Base-by-base conservation (phyloP, 2,113 vertebrate species). In the Taxidea taxus region DNA sequence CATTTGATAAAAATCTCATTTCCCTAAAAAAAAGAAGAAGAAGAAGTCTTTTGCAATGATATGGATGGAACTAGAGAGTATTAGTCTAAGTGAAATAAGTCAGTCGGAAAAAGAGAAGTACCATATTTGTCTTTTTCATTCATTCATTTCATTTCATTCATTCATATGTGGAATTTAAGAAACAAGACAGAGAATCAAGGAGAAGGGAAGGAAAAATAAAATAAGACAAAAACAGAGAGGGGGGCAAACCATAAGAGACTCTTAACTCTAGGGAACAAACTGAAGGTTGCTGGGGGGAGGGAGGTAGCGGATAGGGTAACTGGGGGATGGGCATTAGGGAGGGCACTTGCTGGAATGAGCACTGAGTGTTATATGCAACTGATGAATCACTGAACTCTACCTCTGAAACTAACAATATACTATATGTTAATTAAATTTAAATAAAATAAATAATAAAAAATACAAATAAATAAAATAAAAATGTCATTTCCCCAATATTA, bases 1-100 rank as follows among this genome's bases (percentile, higher is more conserved):
- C 37, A 56, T 56, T 80, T 95, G 81, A 95, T 64, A 77, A 92
- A 95, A 92, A 42, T 95, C 42, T 91, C 68, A 62, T 83, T 94
- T 94, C 66, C 18, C 66, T n/a, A 7, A 68, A 68, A 68, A n/a
- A n/a, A 66, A 34, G 16, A 66, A 68, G n/a, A 9, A 37, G 29
- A 29, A 15, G 51, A 4, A 68, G 66, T n/a, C 34, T 68, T 37
- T 68, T 68, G 66, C 34, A 37, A 68, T 14, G 8, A 68, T n/a
- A 20, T 68, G 3, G 66, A 37, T 68, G 66, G 34, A n/a, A 68
- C 1, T 20, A 68, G 66, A 68, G 34, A 16, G 34, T 68, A 68
- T 68, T n/a, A 37, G 20, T 7, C 66, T 68, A 68, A 68, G 34
- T 16, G 34, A 20, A 37, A 37, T 68, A 37, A n/a, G 34, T 37